A percentile compares a stretch with the other conserved stretches of the same genome.
Evolutionary conservation across 2,888 invertebrate genomes (phyloP).

Genomic region (Chamaedrilus cognettii): DNA sequence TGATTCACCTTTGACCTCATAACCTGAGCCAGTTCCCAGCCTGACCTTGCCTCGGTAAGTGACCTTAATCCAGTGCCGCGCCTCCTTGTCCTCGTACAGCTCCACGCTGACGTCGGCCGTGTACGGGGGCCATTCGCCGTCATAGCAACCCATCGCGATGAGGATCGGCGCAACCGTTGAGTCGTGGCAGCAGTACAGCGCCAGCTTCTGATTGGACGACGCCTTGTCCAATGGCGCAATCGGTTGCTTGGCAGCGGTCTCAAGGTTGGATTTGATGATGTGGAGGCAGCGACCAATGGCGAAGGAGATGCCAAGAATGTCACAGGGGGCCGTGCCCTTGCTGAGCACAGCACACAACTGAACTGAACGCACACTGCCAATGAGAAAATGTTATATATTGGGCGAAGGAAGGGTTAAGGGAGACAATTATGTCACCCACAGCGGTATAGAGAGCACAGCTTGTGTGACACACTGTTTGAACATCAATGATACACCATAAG

Average conservation of each 20-base stretch:
- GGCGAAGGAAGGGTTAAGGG: too few relatives aligned
- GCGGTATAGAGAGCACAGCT: too few relatives aligned
- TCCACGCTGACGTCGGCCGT: conserved; percentile 50
- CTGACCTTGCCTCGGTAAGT: conserved; percentile 50
- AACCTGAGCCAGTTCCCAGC: background rate
- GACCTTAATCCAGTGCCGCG: conserved; percentile 46
- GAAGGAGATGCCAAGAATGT: conserved; percentile 7
- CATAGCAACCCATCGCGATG: conserved; percentile 45
- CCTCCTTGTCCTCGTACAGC: conserved; percentile 45
- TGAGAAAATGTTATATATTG: too few relatives aligned
- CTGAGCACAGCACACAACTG: background rate
- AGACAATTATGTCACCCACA: too few relatives aligned
- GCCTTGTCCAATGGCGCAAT: background rate
- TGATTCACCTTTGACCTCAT: too few relatives aligned
- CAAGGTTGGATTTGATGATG: conserved; percentile 7
- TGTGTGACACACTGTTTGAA: too few relatives aligned
- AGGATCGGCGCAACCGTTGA: conserved; percentile 48
- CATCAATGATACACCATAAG: too few relatives aligned
- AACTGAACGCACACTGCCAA: too few relatives aligned
- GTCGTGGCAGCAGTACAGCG: conserved; percentile 53
- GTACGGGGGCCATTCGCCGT: conserved; percentile 53
- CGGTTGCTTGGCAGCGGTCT: background rate
- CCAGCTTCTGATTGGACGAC: conserved; percentile 36
- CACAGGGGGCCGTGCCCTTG: background rate
- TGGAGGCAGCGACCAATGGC: conserved; percentile 13